Base-by-base conservation (phyloP, 1,140 invertebrate species). In the Paracyclopina nana region DNA sequence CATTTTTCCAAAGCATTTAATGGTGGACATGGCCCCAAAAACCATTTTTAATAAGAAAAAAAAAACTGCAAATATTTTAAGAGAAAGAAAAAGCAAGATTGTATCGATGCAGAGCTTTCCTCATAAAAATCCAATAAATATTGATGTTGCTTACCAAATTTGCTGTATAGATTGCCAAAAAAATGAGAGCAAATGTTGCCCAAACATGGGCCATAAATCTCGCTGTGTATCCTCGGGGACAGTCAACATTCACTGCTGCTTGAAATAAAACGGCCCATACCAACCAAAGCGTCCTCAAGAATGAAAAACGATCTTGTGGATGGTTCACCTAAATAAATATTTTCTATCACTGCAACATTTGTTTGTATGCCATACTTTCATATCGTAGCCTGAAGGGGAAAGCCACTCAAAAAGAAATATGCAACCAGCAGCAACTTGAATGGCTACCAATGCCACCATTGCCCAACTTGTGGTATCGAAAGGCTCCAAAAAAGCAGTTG, bases 181-280 rank as follows among this genome's bases (percentile, higher is more conserved):
- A 91, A 28, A 90, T 85, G 22, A 91, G 81, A 55, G 91, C 88
- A 64, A 97, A 97, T 72, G 95, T 79, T 11, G 92, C 91, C 91
- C 90, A 96, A 48, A 95, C 81, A 63, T 92, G 92, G 20, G 85
- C 87, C 80, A 96, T 87, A 62, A 94, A 92, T 56, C 84, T 75
- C 60, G 16, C 14, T 52, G 31, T 28, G 14, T 48, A 48, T 28
- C 45, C 45, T 16, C 81, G 70, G 0, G 91, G 90, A 34, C 83
- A 90, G 66, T 95, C 88, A 40, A 94, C 83, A 60, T 92, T 86
- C n/a, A 95, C 90, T 38, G 91, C 86, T 20, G 92, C 91, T 67
- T 86, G 84, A 67, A 98, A 97, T 22, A 97, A 73, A 28, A 96
- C 88, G n/a, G 92, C 87, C 91, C 91, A 97, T 12, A 97, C 92